phyloP scores from a whole-genome alignment of 2,113 vertebrate genomes.

The Ivindomyrus marchei region DNA sequence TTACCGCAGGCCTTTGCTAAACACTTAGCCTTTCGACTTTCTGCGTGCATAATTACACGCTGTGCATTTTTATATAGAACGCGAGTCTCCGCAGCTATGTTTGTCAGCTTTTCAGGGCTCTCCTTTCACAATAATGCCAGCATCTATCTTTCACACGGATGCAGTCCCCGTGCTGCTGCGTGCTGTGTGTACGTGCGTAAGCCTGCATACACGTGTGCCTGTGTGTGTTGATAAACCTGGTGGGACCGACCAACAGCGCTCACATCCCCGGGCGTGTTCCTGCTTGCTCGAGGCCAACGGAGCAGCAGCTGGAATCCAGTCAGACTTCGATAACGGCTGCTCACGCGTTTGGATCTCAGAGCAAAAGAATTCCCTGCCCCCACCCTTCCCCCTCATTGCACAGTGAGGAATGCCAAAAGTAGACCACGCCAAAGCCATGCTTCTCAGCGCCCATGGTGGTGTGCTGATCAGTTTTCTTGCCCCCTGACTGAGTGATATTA shows the following conservation, averaged over 20 bases:
- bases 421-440: neutral
- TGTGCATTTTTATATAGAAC: neutral
- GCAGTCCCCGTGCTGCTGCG: neutral
- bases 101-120: neutral
- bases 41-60: neutral
- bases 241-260: neutral
- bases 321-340: conserved; percentile 16
- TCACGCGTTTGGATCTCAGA: neutral
- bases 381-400: neutral
- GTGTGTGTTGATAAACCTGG: neutral
- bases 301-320: conserved; percentile 19
- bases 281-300: neutral
- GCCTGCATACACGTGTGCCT: neutral
- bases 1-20: neutral
- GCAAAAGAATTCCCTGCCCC: neutral
- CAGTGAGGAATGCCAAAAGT: neutral
- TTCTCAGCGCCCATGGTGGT: neutral
- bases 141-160: neutral
- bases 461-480: neutral
- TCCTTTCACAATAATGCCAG: neutral
- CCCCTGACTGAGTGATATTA: neutral
- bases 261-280: neutral
- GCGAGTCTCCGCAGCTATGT: neutral
- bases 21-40: neutral
- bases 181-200: neutral